phyloP scores from a whole-genome alignment of 2,113 vertebrate genomes.

The Dicrurus megarhynchus region DNA sequence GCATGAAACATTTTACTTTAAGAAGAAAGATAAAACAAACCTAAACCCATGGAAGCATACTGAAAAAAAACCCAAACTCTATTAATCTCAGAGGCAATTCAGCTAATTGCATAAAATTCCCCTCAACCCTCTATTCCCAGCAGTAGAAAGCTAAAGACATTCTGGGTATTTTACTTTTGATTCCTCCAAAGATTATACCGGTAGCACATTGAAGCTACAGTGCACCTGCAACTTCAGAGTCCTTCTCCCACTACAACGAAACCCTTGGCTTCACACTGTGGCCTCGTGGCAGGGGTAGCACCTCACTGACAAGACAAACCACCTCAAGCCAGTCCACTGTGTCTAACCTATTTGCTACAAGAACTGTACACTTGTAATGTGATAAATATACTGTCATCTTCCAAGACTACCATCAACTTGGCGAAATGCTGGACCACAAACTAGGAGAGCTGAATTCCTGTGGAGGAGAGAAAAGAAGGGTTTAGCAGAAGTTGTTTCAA shows the following conservation, averaged over 20 bases:
- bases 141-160: background rate
- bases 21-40: background rate
- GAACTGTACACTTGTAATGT: background rate
- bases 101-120: background rate
- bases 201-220: background rate
- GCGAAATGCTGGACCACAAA: background rate
- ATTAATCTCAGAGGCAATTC: background rate
- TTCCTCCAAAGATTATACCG: background rate
- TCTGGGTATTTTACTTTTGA: background rate
- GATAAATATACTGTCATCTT: background rate
- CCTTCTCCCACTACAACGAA: background rate
- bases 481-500: background rate
- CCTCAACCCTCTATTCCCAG: background rate
- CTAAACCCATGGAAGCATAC: background rate
- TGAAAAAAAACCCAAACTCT: background rate
- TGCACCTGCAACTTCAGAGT: background rate
- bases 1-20: background rate
- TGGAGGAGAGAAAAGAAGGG: background rate
- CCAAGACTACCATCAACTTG: background rate
- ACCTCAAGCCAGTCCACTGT: background rate
- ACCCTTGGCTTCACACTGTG: background rate
- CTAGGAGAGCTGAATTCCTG: background rate
- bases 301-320: background rate
- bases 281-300: background rate
- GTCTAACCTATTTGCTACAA: background rate